Base-by-base conservation (phyloP, 2,888 invertebrate genomes). In the Agonum fuliginosum region DNA sequence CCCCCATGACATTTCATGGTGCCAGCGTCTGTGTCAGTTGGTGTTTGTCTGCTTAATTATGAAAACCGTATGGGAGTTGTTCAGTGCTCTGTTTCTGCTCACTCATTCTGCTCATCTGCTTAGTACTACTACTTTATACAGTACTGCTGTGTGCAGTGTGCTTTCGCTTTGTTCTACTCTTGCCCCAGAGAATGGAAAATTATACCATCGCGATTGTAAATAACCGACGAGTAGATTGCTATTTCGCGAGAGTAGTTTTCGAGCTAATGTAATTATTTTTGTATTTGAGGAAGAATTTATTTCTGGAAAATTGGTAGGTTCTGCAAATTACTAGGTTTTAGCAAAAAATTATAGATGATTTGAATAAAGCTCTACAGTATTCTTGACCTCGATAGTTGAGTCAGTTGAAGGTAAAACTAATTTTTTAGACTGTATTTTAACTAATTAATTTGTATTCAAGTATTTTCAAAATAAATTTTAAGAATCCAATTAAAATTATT, bases 1-100 rank as follows among this genome's bases (percentile, higher is more conserved):
- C 72, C 72, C 72, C 22, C 72, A 8, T 72, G 54, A 54, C 58
- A 58, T 54, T 72, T 72, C 37, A 72, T 72, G 72, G 51, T 71
- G 51, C 24, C n/a, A 22, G 54, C 72, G 72, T 54, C 58, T 72
- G 72, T 67, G 37, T 67, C 67, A 41, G 41, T 67, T 67, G 67
- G 37, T 20, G 67, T 62, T 62, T 34, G 41, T 27, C 51, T 54
- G 58, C 14, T 37, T 54, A 54, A 37, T 72, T 72, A 72, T 72
- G 30, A 54, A 72, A 51, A 72, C 72, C 34, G 54, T 72, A 72
- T 58, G 70, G 70, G 46, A 24, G 43, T 6, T 46, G 43, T 27
- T 43, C 27, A 70, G 12, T 46, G 62, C 12, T 17, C 65, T 34
- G 54, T 54, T 30, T 5, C n/a, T n/a, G n/a, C n/a, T n/a, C 30